Evolutionary conservation across 2,888 invertebrate genomes (phyloP).

Genomic region (Azorinus chamasolen): DNA sequence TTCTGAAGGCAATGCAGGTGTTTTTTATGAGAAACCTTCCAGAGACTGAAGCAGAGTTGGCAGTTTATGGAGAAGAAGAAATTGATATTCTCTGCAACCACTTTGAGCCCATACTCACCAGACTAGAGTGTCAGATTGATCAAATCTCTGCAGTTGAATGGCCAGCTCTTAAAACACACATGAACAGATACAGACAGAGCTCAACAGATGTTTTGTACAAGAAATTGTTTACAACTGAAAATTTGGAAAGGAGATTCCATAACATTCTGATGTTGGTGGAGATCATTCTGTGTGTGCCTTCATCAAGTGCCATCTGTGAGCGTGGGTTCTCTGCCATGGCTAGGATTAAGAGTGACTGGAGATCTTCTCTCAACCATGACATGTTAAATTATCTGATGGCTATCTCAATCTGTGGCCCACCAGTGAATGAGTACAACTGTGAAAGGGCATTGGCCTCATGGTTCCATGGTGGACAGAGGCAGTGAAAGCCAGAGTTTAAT

Average conservation of each 20-base stretch:
- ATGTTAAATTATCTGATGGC: conserved; percentile 54
- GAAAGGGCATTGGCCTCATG: conserved; percentile 39
- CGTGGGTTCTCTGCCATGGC: conserved; percentile 62
- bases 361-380: conserved; percentile 33
- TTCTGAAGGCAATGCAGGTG: conserved; percentile 51
- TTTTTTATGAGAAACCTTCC: conserved; percentile 49
- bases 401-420: conserved; percentile 42
- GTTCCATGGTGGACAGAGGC: conserved; percentile 57
- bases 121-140: conserved; percentile 32
- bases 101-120: conserved; percentile 14
- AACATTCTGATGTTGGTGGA: conserved; percentile 40
- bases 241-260: conserved; percentile 11
- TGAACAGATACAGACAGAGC: conserved; percentile 9
- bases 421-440: conserved; percentile 33
- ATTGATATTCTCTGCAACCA: conserved; percentile 25
- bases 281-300: conserved; percentile 6
- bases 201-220: conserved; percentile 10
- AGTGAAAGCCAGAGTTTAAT: conserved; percentile 45
- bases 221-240: conserved; percentile 16
- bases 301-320: conserved; percentile 43
- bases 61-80: conserved; percentile 17
- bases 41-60: conserved; percentile 18
- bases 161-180: conserved; percentile 36
- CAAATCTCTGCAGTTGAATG: conserved; percentile 23
- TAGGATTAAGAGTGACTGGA: conserved; percentile 64